Evolutionary conservation across 2,888 invertebrate genomes (phyloP).

Genomic region (Mesopsocus fuscifrons): DNA sequence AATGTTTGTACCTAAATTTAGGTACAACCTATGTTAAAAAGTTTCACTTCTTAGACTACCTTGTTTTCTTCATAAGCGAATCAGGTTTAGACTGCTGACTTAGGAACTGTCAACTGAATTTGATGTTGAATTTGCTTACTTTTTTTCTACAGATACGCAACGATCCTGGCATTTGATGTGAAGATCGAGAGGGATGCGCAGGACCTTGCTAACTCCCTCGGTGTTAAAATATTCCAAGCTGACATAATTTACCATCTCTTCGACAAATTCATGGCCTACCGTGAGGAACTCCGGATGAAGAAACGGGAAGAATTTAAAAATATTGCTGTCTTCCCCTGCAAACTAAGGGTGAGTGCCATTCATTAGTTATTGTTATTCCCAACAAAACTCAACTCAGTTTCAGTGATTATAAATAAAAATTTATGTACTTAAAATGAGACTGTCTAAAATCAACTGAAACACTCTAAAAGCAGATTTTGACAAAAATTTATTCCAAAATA

Average conservation of each 20-base stretch:
- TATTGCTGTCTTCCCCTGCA: slow-evolving; percentile 97
- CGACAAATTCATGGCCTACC: slow-evolving; percentile 86
- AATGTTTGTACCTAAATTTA: too few species aligned
- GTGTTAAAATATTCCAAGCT: slow-evolving; percentile 92
- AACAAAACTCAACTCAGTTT: too few species aligned
- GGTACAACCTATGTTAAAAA: too few species aligned
- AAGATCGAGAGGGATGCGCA: slow-evolving; percentile 97
- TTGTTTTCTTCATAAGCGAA: too few species aligned
- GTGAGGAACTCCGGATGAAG: slow-evolving; percentile 75
- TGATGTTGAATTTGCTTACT: too few species aligned
- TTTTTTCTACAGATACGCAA: slow-evolving; percentile 53
- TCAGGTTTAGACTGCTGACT: too few species aligned
- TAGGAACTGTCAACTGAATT: too few species aligned
- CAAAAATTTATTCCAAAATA: too few species aligned
- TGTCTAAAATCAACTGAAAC: not conserved
- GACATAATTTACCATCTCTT: slow-evolving; percentile 99
- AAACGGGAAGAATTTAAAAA: slow-evolving; percentile 92
- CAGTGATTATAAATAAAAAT: too few species aligned
- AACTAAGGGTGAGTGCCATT: slow-evolving; percentile 40
- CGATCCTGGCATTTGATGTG: slow-evolving; percentile 98
- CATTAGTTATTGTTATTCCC: slow-evolving; percentile 6
- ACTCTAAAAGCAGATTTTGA: too few species aligned
- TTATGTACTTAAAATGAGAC: too few species aligned
- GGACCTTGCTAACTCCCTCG: slow-evolving; percentile 83
- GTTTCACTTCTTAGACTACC: too few species aligned